Base-by-base conservation (phyloP, 1,140 invertebrate genomes). In the Achroia grisella region DNA sequence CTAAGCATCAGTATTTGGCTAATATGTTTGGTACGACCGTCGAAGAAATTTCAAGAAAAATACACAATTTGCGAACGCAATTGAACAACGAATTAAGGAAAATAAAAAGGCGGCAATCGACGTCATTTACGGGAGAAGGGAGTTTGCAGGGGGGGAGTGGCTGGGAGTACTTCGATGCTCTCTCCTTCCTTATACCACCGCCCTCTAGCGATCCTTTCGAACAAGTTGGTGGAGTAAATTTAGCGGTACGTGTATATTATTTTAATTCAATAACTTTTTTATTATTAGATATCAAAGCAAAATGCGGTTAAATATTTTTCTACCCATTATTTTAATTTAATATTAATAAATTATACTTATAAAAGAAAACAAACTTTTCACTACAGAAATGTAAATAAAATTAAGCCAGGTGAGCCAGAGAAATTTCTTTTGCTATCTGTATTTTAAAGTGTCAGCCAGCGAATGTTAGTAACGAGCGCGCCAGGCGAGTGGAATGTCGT, bases 111-210 rank as follows among this genome's bases (percentile, higher is more conserved):
- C 59, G 70, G 40, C 60, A 67, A 43, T 43, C 23, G 43, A 17
- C 30, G 33, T 39, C 55, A 11, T 47, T 56, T 15, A 43, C 36
- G 35, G 70, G 51, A 12, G 65, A 60, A 17, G 56, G 51, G 23
- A 39, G 40, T 6, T 23, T 47, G 13, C 52, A 51, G 40, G 59
- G 37, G 40, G 53, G 49, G 10, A 80, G 73, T 44, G 63, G 77
- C 27, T 85, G 81, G 81, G 79, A 83, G 52, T 81, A 85, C 35
- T 85, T 85, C 52, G 81, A 85, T 39, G 61, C 75, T 35, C 57
- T 85, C 10, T 61, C 62, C 39, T 85, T 83, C 33, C 56, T 84
- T 31, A 44, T 75, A 45, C 65, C 67, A 14, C 51, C 60, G 39
- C 65, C 70, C 33, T 10, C 32, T 49, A 47, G 39, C 37, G 71